Percentiles rank a stretch among this genome's conserved stretches.
Evolutionary conservation across 2,888 invertebrate species (phyloP).

Genomic region (Drosophila phalerata): DNA sequence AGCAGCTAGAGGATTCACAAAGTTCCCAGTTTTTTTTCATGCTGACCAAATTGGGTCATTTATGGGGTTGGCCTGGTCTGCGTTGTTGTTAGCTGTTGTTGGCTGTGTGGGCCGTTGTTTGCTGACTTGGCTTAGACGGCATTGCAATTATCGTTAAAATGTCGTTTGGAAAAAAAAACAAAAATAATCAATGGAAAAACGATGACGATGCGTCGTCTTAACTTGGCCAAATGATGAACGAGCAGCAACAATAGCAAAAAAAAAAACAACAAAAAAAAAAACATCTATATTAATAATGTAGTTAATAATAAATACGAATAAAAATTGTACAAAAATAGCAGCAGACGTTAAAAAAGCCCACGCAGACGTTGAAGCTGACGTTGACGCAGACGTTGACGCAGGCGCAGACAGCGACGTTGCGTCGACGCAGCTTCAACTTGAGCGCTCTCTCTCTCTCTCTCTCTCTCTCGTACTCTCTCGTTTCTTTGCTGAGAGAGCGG

Average conservation of each 20-base stretch:
- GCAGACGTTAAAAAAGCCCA: constrained; percentile 65
- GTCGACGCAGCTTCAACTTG: constrained; percentile 15
- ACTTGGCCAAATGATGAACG: constrained; percentile 62
- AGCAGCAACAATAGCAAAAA: constrained; percentile 39
- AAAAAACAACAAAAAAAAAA: constrained; percentile 10
- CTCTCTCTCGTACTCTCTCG: constrained; percentile 1
- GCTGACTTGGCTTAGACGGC: constrained; percentile 61
- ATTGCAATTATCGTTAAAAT: constrained; percentile 78
- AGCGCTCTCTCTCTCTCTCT: background rate
- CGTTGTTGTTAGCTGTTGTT: background rate
- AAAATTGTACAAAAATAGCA: constrained; percentile 56
- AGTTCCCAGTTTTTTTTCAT: constrained; percentile 37
- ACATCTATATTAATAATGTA: constrained; percentile 59
- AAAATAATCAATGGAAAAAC: constrained; percentile 63
- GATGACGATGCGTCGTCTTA: constrained; percentile 54
- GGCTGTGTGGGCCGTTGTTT: constrained; percentile 59
- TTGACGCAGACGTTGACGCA: background rate
- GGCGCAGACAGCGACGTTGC: constrained; percentile 9
- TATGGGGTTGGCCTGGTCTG: constrained; percentile 64
- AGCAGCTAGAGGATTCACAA: constrained; percentile 48
- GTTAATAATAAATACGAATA: constrained; percentile 45
- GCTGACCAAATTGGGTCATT: constrained; percentile 80
- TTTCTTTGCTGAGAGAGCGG: constrained; percentile 16
- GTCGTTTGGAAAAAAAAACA: too few species aligned
- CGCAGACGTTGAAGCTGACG: constrained; percentile 31